A percentile compares a stretch with the other conserved stretches of the same genome.
Conservation (phyloP, 1,140 invertebrate genomes). For the Pseudomyrmex flavicornis region DNA sequence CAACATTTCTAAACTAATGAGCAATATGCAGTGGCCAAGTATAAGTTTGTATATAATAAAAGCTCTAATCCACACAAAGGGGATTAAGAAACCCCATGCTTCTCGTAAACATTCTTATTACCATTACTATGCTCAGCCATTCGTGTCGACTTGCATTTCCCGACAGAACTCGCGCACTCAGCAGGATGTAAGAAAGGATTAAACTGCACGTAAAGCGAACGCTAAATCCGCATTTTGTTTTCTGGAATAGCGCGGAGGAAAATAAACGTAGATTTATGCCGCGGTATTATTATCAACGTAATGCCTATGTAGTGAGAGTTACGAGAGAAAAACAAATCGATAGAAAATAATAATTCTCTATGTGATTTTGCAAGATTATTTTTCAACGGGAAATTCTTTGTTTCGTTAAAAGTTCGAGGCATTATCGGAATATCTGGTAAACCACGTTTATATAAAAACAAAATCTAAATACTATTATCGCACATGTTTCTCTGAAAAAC, state of each 20-base stretch:
- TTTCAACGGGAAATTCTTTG: background rate
- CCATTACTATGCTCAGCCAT: slow-evolving; percentile 10
- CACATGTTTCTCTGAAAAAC: too few species aligned
- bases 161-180: slow-evolving; percentile 12
- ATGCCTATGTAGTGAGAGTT: too few species aligned
- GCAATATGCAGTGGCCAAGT: background rate
- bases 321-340: background rate
- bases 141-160: slow-evolving; percentile 33
- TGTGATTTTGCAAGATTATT: background rate
- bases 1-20: background rate
- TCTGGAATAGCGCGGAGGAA: background rate
- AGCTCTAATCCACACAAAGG: background rate
- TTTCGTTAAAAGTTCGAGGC: too few species aligned
- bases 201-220: slow-evolving; percentile 21
- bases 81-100: slow-evolving; percentile 16
- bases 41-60: slow-evolving; percentile 3
- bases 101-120: slow-evolving; percentile 34
- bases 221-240: slow-evolving; percentile 27
- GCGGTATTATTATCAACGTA: too few species aligned
- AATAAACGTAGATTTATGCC: slow-evolving; percentile 17
- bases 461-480: too few species aligned
- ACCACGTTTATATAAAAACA: too few species aligned
- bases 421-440: too few species aligned
- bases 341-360: background rate
- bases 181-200: slow-evolving; percentile 38